Percentiles rank a stretch among this genome's conserved stretches.
phyloP scores from a whole-genome alignment of 2,888 invertebrate genomes.

The Agriotes lineatus region DNA sequence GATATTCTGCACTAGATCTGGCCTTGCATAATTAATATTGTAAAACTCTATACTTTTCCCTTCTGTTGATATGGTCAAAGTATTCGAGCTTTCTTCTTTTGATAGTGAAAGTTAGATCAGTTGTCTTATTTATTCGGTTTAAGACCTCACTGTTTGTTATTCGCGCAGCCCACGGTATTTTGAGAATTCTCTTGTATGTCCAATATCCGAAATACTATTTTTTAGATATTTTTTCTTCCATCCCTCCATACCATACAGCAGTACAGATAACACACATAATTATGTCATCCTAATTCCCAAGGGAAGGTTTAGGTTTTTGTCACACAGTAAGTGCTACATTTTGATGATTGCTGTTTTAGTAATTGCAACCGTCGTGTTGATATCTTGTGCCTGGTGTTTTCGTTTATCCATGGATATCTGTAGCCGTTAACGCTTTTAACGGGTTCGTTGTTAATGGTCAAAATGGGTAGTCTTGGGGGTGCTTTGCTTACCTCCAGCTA shows the following conservation, averaged over 20 bases:
- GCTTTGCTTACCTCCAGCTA: conserved; percentile 7
- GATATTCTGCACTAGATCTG: no score
- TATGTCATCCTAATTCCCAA: background rate
- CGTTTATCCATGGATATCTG: conserved; percentile 2
- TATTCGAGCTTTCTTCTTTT: no score
- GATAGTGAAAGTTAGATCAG: no score
- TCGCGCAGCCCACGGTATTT: no score
- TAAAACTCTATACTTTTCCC: no score
- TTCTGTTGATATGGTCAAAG: no score
- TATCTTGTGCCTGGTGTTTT: conserved; percentile 9
- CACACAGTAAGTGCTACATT: background rate
- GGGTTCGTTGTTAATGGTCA: conserved; percentile 12
- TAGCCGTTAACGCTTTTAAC: background rate
- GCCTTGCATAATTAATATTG: no score
- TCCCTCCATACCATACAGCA: background rate
- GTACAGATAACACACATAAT: background rate
- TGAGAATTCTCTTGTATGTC: no score
- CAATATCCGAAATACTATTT: background rate
- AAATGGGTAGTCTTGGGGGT: conserved; percentile 6
- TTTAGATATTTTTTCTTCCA: background rate
- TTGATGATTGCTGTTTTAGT: conserved; percentile 3
- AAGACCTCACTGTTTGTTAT: no score
- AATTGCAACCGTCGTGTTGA: background rate
- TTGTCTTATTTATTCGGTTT: no score
- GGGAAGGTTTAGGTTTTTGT: background rate